Evolutionary conservation across 2,888 invertebrate genomes (phyloP).

Genomic region (Hydroisotoma schaefferi): DNA sequence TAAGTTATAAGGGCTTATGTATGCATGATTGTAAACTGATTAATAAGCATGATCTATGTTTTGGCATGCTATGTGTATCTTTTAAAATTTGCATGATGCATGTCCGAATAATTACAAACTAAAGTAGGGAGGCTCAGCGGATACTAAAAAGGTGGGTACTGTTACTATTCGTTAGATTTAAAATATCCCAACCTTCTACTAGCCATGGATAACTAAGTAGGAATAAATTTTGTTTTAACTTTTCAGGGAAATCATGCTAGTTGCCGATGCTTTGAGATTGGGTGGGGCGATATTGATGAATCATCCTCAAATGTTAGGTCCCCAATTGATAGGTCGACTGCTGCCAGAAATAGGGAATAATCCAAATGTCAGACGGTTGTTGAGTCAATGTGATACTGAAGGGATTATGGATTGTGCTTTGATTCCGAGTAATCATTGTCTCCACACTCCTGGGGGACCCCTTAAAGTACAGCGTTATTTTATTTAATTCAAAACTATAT

Average conservation of each 20-base stretch:
- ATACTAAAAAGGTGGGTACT: too few species aligned
- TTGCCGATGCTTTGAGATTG: slow-evolving; percentile 86
- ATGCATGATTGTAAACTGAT: too few species aligned
- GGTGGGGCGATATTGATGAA: slow-evolving; percentile 89
- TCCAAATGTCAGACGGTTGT: slow-evolving; percentile 76
- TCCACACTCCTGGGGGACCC: slow-evolving; percentile 98
- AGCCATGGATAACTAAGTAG: background rate
- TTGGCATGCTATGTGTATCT: too few species aligned
- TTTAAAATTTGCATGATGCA: too few species aligned
- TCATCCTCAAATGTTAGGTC: slow-evolving; percentile 93
- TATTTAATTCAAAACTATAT: background rate
- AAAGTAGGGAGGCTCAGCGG: too few species aligned
- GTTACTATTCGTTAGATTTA: too few species aligned
- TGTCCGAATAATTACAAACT: too few species aligned
- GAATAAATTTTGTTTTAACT: background rate
- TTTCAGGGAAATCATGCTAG: slow-evolving; percentile 77
- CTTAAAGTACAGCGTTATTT: slow-evolving; percentile 65
- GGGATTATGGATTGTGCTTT: slow-evolving; percentile 86
- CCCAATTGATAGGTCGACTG: slow-evolving; percentile 86
- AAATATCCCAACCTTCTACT: too few species aligned
- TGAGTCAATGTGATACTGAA: slow-evolving; percentile 85
- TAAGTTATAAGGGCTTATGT: too few species aligned
- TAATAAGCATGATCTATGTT: too few species aligned
- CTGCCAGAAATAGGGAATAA: slow-evolving; percentile 83
- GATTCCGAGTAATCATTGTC: slow-evolving; percentile 88